Conservation (phyloP, 2,888 invertebrate species). For the Synanthedon andrenaeformis region DNA sequence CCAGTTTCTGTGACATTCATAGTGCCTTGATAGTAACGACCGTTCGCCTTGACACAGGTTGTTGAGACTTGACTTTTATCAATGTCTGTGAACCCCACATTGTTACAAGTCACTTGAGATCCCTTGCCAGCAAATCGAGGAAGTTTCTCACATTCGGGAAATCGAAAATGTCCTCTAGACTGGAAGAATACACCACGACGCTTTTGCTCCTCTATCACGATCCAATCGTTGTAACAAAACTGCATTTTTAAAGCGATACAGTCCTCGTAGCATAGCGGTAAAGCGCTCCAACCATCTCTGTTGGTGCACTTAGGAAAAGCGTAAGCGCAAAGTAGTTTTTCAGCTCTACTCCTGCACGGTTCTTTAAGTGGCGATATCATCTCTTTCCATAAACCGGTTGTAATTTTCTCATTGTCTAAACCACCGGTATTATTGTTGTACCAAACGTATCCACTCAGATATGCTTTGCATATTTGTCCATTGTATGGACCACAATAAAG, state of each 20-base stretch:
- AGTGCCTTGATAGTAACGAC: conserved; percentile 91
- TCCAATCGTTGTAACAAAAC: conserved; percentile 95
- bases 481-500: conserved; percentile 90
- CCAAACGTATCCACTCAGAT: conserved; percentile 79
- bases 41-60: conserved; percentile 87
- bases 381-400: conserved; percentile 87
- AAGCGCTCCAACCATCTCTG: conserved; percentile 74
- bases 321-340: conserved; percentile 91
- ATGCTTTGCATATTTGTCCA: conserved; percentile 83
- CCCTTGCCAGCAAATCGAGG: conserved; percentile 78
- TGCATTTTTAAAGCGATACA: conserved; percentile 91
- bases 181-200: conserved; percentile 81
- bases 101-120: conserved; percentile 79
- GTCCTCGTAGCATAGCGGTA: conserved; percentile 92
- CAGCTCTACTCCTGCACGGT: conserved; percentile 88
- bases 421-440: conserved; percentile 78
- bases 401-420: conserved; percentile 87
- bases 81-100: conserved; percentile 87
- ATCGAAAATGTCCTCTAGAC: conserved; percentile 85
- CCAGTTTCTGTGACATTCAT: conserved; percentile 87
- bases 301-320: conserved; percentile 90
- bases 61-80: conserved; percentile 84
- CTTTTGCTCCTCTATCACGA: conserved; percentile 88
- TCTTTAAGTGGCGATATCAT: conserved; percentile 82
- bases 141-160: conserved; percentile 87